These are phyloP conservation scores for Lordiphosa andalusiaca DNA, from an alignment of 2,888 invertebrate genomes.

Conservation along the genomic window DNA sequence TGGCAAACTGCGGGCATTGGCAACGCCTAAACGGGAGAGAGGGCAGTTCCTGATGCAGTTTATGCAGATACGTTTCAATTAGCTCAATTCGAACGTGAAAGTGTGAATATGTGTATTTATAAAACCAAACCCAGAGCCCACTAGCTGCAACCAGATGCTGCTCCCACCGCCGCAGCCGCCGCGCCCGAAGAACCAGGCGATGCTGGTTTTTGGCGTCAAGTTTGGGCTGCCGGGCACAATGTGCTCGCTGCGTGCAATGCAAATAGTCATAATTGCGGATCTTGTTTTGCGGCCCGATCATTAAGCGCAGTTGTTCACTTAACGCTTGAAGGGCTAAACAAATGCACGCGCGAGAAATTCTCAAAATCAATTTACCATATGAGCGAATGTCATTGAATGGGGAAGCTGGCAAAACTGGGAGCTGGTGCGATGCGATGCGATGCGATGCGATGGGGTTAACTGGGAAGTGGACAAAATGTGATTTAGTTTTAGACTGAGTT, in stretches of 20 bases:
- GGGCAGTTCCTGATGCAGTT: conserved; percentile 61
- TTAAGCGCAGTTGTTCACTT: conserved; percentile 70
- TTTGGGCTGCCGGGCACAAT: conserved; percentile 1
- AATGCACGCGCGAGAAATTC: conserved; percentile 58
- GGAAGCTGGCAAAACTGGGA: conserved; percentile 8
- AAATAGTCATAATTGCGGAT: conserved; percentile 70
- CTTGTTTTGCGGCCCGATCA: conserved; percentile 20
- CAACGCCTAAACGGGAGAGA: conserved; percentile 14
- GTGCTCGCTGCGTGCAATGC: conserved; percentile 49
- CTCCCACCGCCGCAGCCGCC: neutral
- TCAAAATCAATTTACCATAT: conserved; percentile 64
- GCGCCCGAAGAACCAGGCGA: neutral
- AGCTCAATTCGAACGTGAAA: conserved; percentile 69
- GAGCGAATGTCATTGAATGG: conserved; percentile 53
- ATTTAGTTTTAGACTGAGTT: conserved; percentile 19
- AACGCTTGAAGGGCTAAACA: conserved; percentile 71
- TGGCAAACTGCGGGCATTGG: conserved; percentile 20
- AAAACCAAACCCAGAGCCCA: conserved; percentile 26
- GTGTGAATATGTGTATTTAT: conserved; percentile 70
- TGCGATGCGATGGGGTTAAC: neutral
- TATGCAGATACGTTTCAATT: conserved; percentile 74
- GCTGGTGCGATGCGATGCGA: too few relatives aligned
- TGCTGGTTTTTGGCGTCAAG: conserved; percentile 12
- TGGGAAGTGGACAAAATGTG: conserved; percentile 39
- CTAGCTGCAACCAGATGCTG: conserved; percentile 12